A percentile compares a stretch with the other conserved stretches of the same genome.
Evolutionary conservation across 2,888 invertebrate genomes (phyloP).

Genomic region (Sinohyriopsis cumingii): DNA sequence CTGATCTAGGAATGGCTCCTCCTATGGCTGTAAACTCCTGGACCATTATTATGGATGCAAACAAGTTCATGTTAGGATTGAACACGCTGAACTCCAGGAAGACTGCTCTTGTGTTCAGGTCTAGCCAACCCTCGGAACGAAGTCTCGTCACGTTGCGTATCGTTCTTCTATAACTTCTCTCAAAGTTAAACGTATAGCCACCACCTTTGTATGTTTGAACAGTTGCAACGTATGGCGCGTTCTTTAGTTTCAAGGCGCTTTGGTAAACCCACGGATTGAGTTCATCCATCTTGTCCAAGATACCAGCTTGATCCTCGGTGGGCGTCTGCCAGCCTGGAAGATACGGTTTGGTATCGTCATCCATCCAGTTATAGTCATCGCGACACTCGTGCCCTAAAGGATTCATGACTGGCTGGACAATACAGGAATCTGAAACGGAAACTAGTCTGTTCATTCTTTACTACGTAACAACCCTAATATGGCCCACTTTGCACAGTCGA

Average conservation of each 20-base stretch:
- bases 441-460: background rate
- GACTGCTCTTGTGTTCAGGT: conserved; percentile 73
- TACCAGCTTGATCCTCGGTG: conserved; percentile 42
- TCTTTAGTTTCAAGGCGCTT: conserved; percentile 69
- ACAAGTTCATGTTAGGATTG: conserved; percentile 72
- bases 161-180: conserved; percentile 61
- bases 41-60: conserved; percentile 65
- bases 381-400: conserved; percentile 65
- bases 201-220: conserved; percentile 71
- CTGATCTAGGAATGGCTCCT: conserved; percentile 55
- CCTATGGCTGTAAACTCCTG: conserved; percentile 68
- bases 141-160: conserved; percentile 64
- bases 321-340: conserved; percentile 58
- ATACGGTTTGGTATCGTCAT: conserved; percentile 69
- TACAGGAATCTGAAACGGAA: conserved; percentile 62
- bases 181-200: conserved; percentile 67
- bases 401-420: conserved; percentile 50
- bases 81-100: conserved; percentile 75
- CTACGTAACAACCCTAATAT: background rate
- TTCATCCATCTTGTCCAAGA: conserved; percentile 41
- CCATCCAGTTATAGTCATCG: conserved; percentile 67
- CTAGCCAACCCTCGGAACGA: conserved; percentile 71
- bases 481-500: background rate
- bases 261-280: conserved; percentile 69
- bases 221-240: conserved; percentile 71